Conservation (phyloP, 2,888 invertebrate species). For the Teleiodes luculella region DNA sequence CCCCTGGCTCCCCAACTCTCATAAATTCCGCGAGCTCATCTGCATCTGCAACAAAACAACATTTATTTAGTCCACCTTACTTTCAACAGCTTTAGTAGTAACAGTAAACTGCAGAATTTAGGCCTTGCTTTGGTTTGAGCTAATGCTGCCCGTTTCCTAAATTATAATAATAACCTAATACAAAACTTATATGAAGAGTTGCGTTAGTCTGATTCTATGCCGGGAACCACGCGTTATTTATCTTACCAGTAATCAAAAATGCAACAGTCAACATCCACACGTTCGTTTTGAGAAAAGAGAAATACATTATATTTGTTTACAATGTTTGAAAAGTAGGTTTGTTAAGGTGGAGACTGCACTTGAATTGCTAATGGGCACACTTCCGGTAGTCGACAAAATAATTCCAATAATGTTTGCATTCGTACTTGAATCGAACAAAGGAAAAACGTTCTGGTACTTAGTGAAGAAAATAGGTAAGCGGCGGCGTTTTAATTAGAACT, state of each 20-base stretch:
- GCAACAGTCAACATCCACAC: slow-evolving; percentile 7
- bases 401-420: neutral
- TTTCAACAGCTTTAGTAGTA: too few species aligned
- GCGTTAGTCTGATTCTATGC: too few species aligned
- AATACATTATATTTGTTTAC: neutral
- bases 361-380: neutral
- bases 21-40: slow-evolving; percentile 60
- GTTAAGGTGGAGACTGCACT: neutral
- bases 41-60: slow-evolving; percentile 48
- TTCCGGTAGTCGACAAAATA: neutral
- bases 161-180: too few species aligned
- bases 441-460: neutral
- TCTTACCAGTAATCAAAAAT: too few species aligned
- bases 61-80: too few species aligned
- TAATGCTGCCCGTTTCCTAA: too few species aligned
- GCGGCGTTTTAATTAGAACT: neutral
- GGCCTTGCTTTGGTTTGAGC: too few species aligned
- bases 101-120: too few species aligned
- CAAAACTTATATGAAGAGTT: too few species aligned
- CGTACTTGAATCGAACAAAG: too few species aligned
- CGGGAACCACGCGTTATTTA: too few species aligned
- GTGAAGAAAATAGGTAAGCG: too few species aligned
- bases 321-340: neutral
- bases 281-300: slow-evolving; percentile 12
- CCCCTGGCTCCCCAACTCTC: slow-evolving; percentile 36